Percentiles rank a stretch among this genome's conserved stretches.
Conservation (phyloP, 2,888 invertebrate species). For the Lepetodrilus schrolli region DNA sequence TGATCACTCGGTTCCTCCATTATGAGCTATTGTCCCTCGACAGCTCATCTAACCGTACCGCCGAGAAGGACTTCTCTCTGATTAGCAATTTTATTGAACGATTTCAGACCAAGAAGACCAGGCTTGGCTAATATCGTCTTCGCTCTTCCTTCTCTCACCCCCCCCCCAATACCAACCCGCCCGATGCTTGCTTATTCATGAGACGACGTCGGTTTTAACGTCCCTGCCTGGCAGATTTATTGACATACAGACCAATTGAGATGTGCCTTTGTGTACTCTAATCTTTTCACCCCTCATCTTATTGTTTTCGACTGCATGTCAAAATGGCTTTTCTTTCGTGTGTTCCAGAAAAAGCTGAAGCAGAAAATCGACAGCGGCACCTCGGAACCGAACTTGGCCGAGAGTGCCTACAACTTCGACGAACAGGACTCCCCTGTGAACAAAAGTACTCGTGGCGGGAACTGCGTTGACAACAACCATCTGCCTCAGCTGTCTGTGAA, state of each 20-base stretch:
- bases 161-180: no score
- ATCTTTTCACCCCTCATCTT: constrained; percentile 1
- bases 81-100: constrained; percentile 33
- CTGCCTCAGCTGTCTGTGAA: constrained; percentile 84
- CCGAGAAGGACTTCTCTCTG: constrained; percentile 22
- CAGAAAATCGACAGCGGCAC: constrained; percentile 59
- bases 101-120: constrained; percentile 18
- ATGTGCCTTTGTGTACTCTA: neutral
- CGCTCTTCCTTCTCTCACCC: no score
- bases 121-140: constrained; percentile 20
- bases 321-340: neutral
- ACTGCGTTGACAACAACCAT: constrained; percentile 41
- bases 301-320: constrained; percentile 9
- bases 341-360: constrained; percentile 63
- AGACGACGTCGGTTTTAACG: constrained; percentile 18
- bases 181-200: constrained; percentile 27
- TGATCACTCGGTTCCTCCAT: constrained; percentile 22
- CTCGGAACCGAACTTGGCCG: constrained; percentile 44
- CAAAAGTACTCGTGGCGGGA: constrained; percentile 37
- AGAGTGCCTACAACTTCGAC: constrained; percentile 56
- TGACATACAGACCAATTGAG: constrained; percentile 3
- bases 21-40: constrained; percentile 27
- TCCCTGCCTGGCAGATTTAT: constrained; percentile 21
- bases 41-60: neutral
- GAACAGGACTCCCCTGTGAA: constrained; percentile 50